Base-by-base conservation (phyloP, 2,888 invertebrate genomes). In the Pyralis farinalis region DNA sequence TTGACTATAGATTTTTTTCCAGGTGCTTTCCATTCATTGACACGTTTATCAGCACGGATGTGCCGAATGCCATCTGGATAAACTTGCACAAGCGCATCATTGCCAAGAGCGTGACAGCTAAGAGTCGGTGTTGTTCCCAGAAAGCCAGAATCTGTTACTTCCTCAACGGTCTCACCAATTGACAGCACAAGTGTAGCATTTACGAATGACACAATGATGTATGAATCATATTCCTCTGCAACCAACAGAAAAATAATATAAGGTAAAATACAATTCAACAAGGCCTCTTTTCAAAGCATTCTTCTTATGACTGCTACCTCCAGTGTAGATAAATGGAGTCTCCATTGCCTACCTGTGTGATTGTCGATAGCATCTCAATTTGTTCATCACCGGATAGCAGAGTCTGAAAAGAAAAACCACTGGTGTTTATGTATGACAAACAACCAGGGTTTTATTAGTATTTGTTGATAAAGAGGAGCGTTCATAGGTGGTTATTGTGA, bases 131-230 rank as follows among this genome's bases (percentile, higher is more conserved):
- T 99, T 0, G 99, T 99, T 45, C 99, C 99, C 64, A 99, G 91
- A 81, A 99, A 99, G 32, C 99, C 99, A 48, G 99, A 99, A 83
- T 99, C 99, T 0, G 99, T 98, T 12, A 99, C 99, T 94, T 99
- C 99, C 85, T 99, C 99, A n/a, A 99, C 99, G 8, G 99, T 99
- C 85, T 99, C 99, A 57, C 99, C 99, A 75, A 99, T 99, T 62
- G 98, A 98, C 66, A 99, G 92, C 52, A 99, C 99, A 69, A 99
- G 93, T 9, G 99, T 99, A 58, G 99, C 99, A 63, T 92, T 92
- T 51, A 98, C 96, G 94, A 99, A 99, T 37, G 99, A 99, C 64
- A 99, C 99, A 80, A 99, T 98, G 92, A 99, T 99, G 91, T 99
- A 99, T 39, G 99, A 97, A 92, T 99, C 99, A 91, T 92, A 98